Percentiles rank a stretch among this genome's conserved stretches.
phyloP scores from a whole-genome alignment of 1,140 invertebrate genomes.

The Lineus longissimus region DNA sequence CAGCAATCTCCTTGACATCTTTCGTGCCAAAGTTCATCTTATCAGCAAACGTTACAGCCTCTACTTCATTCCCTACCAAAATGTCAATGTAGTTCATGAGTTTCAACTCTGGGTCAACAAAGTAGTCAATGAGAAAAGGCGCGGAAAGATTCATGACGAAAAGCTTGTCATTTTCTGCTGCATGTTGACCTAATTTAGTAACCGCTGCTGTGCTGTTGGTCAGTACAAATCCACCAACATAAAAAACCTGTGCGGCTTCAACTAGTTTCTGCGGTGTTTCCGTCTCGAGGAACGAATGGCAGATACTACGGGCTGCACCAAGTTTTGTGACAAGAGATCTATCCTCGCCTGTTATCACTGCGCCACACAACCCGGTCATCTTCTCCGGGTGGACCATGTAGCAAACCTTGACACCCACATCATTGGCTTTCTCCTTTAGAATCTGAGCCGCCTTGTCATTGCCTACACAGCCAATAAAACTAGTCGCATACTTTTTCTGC shows the following conservation, averaged over 20 bases:
- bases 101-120: constrained; percentile 73
- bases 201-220: constrained; percentile 88
- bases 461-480: constrained; percentile 93
- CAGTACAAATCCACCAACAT: constrained; percentile 93
- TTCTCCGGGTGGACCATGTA: constrained; percentile 65
- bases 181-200: constrained; percentile 72
- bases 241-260: constrained; percentile 77
- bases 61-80: constrained; percentile 92
- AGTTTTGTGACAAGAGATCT: constrained; percentile 91
- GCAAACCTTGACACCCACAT: constrained; percentile 79
- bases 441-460: constrained; percentile 86
- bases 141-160: constrained; percentile 96
- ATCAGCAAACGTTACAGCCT: constrained; percentile 79
- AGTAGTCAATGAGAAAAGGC: constrained; percentile 89
- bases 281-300: constrained; percentile 74
- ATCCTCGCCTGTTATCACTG: constrained; percentile 65
- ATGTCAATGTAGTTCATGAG: constrained; percentile 91
- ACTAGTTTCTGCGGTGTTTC: constrained; percentile 72
- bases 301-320: constrained; percentile 90
- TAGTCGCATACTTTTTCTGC: constrained; percentile 67
- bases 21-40: constrained; percentile 67
- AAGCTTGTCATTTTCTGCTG: constrained; percentile 68
- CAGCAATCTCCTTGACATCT: constrained; percentile 80
- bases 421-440: constrained; percentile 73
- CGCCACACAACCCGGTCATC: constrained; percentile 72